Conservation (phyloP, 1,140 invertebrate genomes). For the Anadara kagoshimensis region DNA sequence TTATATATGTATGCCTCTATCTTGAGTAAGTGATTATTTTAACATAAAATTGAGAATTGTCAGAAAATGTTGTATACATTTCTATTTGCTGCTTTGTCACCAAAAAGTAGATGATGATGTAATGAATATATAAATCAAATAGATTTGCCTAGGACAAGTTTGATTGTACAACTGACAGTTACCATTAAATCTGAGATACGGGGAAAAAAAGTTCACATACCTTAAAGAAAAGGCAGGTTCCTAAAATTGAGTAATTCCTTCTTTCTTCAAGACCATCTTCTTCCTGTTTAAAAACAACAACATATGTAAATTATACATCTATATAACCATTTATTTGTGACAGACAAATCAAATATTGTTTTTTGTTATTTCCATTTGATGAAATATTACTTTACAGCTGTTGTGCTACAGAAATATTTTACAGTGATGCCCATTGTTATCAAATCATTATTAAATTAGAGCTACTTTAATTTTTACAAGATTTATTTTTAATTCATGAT, state of each 20-base stretch:
- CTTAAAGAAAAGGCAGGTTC: conserved; percentile 73
- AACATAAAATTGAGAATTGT: not conserved
- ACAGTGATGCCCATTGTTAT: not conserved
- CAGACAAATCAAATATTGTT: not conserved
- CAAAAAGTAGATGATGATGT: too few relatives aligned
- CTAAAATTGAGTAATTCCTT: conserved; percentile 71
- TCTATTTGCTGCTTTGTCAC: not conserved
- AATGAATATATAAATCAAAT: too few relatives aligned
- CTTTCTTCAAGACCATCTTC: conserved; percentile 69
- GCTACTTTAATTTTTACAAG: too few relatives aligned
- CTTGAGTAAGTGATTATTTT: too few relatives aligned
- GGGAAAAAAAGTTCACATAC: conserved; percentile 53
- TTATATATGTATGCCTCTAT: too few relatives aligned
- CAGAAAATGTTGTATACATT: too few relatives aligned
- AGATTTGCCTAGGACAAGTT: too few relatives aligned
- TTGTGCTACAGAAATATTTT: not conserved
- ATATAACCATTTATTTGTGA: not conserved
- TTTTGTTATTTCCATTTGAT: not conserved
- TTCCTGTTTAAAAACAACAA: conserved; percentile 56
- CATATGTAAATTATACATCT: not conserved
- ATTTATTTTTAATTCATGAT: too few relatives aligned
- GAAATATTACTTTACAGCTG: not conserved
- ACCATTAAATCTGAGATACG: too few relatives aligned
- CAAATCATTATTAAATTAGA: too few relatives aligned
- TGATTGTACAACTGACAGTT: too few relatives aligned